These are phyloP conservation scores for Enteromius unitaeniatus DNA, from an alignment of 2,797 vertebrate species.

Conservation along the genomic window DNA sequence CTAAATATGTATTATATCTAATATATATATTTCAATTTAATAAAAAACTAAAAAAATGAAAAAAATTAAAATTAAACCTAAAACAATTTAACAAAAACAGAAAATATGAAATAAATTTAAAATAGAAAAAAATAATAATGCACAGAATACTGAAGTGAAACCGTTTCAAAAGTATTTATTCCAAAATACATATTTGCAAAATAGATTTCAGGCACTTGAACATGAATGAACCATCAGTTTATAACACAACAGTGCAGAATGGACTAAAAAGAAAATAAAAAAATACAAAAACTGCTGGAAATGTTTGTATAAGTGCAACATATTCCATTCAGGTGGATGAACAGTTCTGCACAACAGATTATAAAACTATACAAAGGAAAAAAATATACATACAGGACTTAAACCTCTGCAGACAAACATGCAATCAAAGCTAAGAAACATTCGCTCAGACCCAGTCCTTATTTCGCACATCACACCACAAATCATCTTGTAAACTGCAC, in stretches of 20 bases:
- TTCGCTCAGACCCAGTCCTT: constrained; percentile 49
- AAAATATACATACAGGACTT: constrained; percentile 12
- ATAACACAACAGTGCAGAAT: constrained; percentile 12
- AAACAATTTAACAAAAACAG: neutral
- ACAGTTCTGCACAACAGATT: neutral
- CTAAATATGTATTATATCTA: neutral
- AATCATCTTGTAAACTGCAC: constrained; percentile 74
- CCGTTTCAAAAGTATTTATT: constrained; percentile 48
- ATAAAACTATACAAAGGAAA: constrained; percentile 11
- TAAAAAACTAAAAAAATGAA: neutral
- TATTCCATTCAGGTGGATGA: constrained; percentile 24
- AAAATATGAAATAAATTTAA: neutral
- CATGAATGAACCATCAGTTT: constrained; percentile 26
- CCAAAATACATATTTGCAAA: constrained; percentile 40
- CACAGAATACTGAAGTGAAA: neutral
- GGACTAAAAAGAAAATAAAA: neutral
- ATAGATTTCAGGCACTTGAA: constrained; percentile 42
- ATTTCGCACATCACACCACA: constrained; percentile 54
- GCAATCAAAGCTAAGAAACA: constrained; percentile 40
- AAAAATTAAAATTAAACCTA: neutral
- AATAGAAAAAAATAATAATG: neutral
- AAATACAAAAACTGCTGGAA: constrained; percentile 20
- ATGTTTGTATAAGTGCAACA: constrained; percentile 41
- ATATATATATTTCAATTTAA: neutral
- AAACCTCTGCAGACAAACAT: constrained; percentile 15